These are phyloP conservation scores for Lycophotia porphyrea DNA, from an alignment of 2,888 invertebrate genomes.

Conservation along the genomic window DNA sequence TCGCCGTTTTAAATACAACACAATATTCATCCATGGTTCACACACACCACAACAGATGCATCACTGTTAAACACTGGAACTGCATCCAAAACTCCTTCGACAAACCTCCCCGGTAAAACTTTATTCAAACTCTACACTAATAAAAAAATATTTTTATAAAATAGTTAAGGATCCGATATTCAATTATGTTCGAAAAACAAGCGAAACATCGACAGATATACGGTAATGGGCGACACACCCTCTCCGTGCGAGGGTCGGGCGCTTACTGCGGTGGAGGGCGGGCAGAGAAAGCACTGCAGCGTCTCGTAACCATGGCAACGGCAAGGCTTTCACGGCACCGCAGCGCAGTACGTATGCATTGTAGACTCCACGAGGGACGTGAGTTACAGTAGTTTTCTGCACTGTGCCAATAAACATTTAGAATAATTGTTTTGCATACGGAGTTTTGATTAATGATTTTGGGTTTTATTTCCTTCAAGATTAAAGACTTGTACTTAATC, in stretches of 20 bases:
- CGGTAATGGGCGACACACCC: conserved; percentile 67
- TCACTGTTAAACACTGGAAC: conserved; percentile 83
- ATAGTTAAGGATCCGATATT: conserved; percentile 37
- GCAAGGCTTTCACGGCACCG: conserved; percentile 75
- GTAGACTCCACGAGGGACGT: conserved; percentile 66
- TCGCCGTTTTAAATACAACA: conserved; percentile 76
- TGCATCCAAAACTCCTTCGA: conserved; percentile 82
- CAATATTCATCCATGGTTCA: conserved; percentile 84
- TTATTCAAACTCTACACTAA: conserved; percentile 47
- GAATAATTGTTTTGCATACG: neutral
- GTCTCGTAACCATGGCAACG: conserved; percentile 86
- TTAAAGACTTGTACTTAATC: neutral
- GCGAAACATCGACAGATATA: conserved; percentile 59
- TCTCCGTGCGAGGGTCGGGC: conserved; percentile 71
- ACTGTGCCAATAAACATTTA: conserved; percentile 1
- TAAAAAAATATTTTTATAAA: conserved; percentile 29
- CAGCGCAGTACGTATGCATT: conserved; percentile 75
- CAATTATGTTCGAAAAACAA: conserved; percentile 59
- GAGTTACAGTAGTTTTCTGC: conserved; percentile 65
- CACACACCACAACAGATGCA: conserved; percentile 78
- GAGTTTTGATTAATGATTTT: neutral
- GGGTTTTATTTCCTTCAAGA: neutral
- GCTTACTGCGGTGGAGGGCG: conserved; percentile 87
- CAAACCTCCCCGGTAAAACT: conserved; percentile 43
- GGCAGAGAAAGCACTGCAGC: conserved; percentile 85